These are phyloP conservation scores for Drosophila pallidifrons DNA, from an alignment of 1,140 invertebrate species.

Conservation along the genomic window DNA sequence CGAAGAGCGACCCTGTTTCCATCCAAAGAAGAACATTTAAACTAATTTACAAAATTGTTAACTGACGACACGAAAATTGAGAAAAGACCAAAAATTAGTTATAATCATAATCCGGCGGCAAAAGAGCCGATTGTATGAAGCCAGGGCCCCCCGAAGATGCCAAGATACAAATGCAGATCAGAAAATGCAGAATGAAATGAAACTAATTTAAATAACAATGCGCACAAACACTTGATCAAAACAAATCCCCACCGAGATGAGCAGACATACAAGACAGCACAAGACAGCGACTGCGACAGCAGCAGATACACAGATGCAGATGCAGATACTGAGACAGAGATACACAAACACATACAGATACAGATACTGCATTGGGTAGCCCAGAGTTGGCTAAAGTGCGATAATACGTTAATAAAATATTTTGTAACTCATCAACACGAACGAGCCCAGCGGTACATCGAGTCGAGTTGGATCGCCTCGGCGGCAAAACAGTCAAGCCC, in stretches of 20 bases:
- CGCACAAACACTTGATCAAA: slow-evolving; percentile 80
- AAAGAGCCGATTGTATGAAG: slow-evolving; percentile 37
- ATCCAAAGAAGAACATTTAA: slow-evolving; percentile 59
- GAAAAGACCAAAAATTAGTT: slow-evolving; percentile 64
- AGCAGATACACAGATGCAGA: slow-evolving; percentile 18
- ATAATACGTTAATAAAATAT: slow-evolving; percentile 85
- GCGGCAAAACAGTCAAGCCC: slow-evolving; percentile 17
- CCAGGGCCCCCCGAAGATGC: slow-evolving; percentile 19
- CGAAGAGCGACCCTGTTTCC: slow-evolving; percentile 1
- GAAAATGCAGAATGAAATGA: slow-evolving; percentile 66
- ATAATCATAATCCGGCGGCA: slow-evolving; percentile 74
- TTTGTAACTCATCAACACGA: slow-evolving; percentile 84
- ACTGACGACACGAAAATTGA: slow-evolving; percentile 28
- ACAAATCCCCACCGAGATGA: slow-evolving; percentile 70
- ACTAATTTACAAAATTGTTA: slow-evolving; percentile 72
- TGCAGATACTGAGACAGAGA: background rate
- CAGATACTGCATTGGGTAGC: slow-evolving; percentile 3
- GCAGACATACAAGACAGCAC: slow-evolving; percentile 30
- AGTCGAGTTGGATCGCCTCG: background rate
- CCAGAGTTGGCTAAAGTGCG: slow-evolving; percentile 70
- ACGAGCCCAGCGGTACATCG: slow-evolving; percentile 41
- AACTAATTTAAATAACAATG: slow-evolving; percentile 84
- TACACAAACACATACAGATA: background rate
- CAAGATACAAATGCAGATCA: slow-evolving; percentile 22
- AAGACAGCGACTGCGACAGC: slow-evolving; percentile 2